phyloP scores from a whole-genome alignment of 1,140 invertebrate species.

The Cyphomyrmex costatus region DNA sequence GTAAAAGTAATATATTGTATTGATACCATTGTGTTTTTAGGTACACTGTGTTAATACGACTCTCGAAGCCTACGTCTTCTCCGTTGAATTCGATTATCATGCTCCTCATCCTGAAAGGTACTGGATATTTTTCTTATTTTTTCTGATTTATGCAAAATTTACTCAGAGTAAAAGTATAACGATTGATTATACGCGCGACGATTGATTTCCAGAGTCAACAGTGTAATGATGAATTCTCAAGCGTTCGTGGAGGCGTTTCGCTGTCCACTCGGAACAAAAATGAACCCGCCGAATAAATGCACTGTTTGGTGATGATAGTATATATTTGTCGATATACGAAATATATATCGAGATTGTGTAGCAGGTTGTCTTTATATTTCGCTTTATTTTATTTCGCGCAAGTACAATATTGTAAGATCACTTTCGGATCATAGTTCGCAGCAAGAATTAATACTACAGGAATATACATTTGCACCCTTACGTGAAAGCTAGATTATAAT shows the following conservation, averaged over 20 bases:
- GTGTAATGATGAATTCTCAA: constrained; percentile 89
- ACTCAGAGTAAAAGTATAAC: neutral
- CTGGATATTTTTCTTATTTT: neutral
- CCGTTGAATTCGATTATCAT: constrained; percentile 88
- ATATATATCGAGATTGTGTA: constrained; percentile 5
- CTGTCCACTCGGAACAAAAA: constrained; percentile 88
- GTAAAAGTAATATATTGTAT: neutral
- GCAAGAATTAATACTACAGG: neutral
- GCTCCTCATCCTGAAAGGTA: constrained; percentile 88
- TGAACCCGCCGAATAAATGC: constrained; percentile 92
- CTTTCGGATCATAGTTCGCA: constrained; percentile 6
- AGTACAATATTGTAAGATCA: neutral
- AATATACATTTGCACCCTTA: neutral
- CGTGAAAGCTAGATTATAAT: neutral
- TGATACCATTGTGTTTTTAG: constrained; percentile 77
- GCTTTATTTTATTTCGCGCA: constrained; percentile 20
- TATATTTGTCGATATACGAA: neutral
- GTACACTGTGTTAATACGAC: constrained; percentile 87
- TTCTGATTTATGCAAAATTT: neutral
- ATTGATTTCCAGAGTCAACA: constrained; percentile 85
- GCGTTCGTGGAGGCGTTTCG: constrained; percentile 91
- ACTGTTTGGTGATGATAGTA: constrained; percentile 90
- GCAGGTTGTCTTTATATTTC: neutral
- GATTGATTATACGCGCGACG: neutral
- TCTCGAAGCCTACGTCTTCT: constrained; percentile 87